phyloP scores from a whole-genome alignment of 2,888 invertebrate genomes.

The Lithophane ornitopus region DNA sequence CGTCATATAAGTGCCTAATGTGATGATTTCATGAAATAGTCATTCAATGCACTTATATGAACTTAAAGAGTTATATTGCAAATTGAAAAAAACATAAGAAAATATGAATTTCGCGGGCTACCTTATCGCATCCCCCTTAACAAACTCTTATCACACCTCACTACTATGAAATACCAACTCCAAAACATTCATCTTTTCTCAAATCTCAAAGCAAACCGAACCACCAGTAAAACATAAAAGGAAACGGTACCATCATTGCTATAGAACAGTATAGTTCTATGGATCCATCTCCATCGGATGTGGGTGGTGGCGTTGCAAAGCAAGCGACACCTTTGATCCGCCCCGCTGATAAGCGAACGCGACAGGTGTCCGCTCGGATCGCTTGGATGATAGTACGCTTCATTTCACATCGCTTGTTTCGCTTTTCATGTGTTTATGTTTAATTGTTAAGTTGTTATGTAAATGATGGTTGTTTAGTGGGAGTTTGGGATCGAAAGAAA shows the following conservation, averaged over 20 bases:
- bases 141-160: background rate
- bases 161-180: background rate
- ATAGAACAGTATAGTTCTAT: slow-evolving; percentile 3
- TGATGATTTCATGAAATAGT: no score
- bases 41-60: no score
- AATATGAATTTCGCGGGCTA: no score
- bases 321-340: slow-evolving; percentile 57
- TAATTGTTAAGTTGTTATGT: slow-evolving; percentile 33
- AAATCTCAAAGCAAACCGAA: slow-evolving; percentile 32
- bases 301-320: slow-evolving; percentile 37
- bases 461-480: background rate
- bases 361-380: slow-evolving; percentile 47
- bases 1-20: no score
- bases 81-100: no score
- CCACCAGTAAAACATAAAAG: slow-evolving; percentile 11
- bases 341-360: slow-evolving; percentile 47
- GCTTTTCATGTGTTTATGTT: slow-evolving; percentile 45
- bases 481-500: background rate
- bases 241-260: background rate
- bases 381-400: slow-evolving; percentile 29
- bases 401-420: slow-evolving; percentile 44
- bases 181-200: background rate
- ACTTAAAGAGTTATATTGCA: no score
- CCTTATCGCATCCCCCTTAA: no score
- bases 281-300: slow-evolving; percentile 28